Percentiles rank a stretch among this genome's conserved stretches.
phyloP scores from a whole-genome alignment of 1,140 invertebrate species.

The Bombus turneri region DNA sequence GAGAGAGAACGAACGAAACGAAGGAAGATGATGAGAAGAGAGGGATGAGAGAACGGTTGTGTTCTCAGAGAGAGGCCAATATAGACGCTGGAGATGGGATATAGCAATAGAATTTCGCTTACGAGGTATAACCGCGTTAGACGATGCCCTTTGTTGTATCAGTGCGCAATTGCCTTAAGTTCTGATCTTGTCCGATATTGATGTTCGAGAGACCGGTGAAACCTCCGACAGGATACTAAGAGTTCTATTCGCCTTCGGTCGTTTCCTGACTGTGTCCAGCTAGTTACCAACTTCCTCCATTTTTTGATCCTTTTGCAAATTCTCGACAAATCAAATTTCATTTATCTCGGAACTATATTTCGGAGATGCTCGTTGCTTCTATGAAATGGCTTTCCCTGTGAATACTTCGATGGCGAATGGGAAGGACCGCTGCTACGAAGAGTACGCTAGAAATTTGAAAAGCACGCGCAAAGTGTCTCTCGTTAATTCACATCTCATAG shows the following conservation, averaged over 20 bases:
- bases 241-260: constrained; percentile 51
- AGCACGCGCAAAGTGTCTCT: background rate
- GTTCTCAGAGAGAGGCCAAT: constrained; percentile 66
- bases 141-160: constrained; percentile 78
- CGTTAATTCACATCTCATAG: background rate
- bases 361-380: background rate
- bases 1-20: constrained; percentile 39
- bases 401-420: background rate
- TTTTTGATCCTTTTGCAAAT: constrained; percentile 24
- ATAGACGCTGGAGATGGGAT: constrained; percentile 71
- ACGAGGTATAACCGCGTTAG: constrained; percentile 76
- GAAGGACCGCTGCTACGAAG: background rate
- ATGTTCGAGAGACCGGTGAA: constrained; percentile 65
- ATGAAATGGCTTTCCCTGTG: background rate
- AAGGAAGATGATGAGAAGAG: constrained; percentile 49
- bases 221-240: constrained; percentile 58
- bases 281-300: constrained; percentile 13
- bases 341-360: background rate
- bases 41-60: constrained; percentile 57
- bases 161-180: constrained; percentile 76
- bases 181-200: constrained; percentile 74
- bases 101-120: constrained; percentile 78
- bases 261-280: constrained; percentile 10
- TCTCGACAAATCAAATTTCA: constrained; percentile 7
- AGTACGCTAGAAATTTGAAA: background rate